Conservation (phyloP, 2,888 invertebrate species). For the Orthonevra nobilis region DNA sequence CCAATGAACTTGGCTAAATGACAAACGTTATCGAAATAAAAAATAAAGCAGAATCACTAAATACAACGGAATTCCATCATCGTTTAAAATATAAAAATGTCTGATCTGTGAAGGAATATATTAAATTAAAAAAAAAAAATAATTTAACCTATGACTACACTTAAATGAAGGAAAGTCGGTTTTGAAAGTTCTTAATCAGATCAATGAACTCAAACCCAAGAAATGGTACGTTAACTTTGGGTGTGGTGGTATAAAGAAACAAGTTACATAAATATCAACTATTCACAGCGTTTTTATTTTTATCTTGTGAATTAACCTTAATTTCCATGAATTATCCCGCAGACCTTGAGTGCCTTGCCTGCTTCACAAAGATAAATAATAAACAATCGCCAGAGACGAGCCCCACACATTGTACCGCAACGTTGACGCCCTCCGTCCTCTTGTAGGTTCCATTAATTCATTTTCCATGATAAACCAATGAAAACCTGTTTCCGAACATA, state of each 20-base stretch:
- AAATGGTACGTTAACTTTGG: background rate
- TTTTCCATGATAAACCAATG: constrained; percentile 11
- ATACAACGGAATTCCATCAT: constrained; percentile 6
- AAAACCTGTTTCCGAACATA: constrained; percentile 16
- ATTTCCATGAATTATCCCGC: constrained; percentile 10
- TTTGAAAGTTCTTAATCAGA: too few relatives aligned
- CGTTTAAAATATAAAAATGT: constrained; percentile 12
- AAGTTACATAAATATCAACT: too few relatives aligned
- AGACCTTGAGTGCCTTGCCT: background rate
- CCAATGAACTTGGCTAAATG: constrained; percentile 15
- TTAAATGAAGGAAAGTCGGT: background rate
- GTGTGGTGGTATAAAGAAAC: background rate
- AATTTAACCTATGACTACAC: background rate
- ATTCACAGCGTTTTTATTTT: too few relatives aligned
- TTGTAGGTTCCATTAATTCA: constrained; percentile 35
- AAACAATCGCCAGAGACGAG: constrained; percentile 3
- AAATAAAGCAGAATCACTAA: constrained; percentile 22
- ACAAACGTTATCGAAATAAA: background rate
- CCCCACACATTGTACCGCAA: constrained; percentile 51
- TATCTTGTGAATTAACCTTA: constrained; percentile 22
- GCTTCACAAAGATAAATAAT: background rate
- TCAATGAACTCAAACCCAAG: constrained; percentile 3
- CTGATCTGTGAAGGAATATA: constrained; percentile 6
- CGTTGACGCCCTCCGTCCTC: constrained; percentile 23
- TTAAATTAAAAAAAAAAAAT: background rate